Evolutionary conservation across 2,888 invertebrate genomes (phyloP), one percentile per base, ranked within the genome.

Genomic region (Exocentrus adspersus): DNA sequence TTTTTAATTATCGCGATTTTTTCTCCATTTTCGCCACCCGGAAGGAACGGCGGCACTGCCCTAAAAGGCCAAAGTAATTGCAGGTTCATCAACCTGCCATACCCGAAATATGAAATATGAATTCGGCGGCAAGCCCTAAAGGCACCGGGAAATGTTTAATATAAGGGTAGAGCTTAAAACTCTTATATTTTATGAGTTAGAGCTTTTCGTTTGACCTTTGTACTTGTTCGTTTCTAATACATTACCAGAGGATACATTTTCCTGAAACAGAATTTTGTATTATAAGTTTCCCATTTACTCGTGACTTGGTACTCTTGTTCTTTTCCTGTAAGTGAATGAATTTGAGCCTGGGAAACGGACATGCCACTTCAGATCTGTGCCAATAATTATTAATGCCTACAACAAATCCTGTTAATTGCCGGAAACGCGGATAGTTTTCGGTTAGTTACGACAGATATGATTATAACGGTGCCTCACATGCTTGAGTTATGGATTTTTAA

Each of bases 1-100:
- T n/a, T n/a, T n/a, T n/a, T n/a, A n/a, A 14, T 17, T 50, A 50
- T 50, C 48, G 24, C 14, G 48, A 9, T 30, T 24, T 52, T 19
- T 52, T 61, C 58, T 68, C 67, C 67, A 65, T 61, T 73, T 73
- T 70, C 62, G 68, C 69, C 63, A 67, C 63, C 68, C 74, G 74
- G 72, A 72, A 64, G 57, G 48, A 53, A 6, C n/a, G 10, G 9
- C 32, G 4, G 9, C 37, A 9, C 37, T n/a, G 12, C 37, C n/a
- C n/a, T n/a, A 14, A 37, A 37, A 37, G 12, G 12, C 37, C 37
- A 37, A 37, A n/a, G 12, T 37, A 37, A n/a, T 37, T 37, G 37
- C 14, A 37, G 37, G 37, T 37, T 37, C 37, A 37, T 37, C 37
- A 37, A 37, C 37, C 37, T 37, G 10, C 14, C 12, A 14, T 37